Conservation (phyloP, 2,797 vertebrate genomes). For the Chiloscyllium punctatum region DNA sequence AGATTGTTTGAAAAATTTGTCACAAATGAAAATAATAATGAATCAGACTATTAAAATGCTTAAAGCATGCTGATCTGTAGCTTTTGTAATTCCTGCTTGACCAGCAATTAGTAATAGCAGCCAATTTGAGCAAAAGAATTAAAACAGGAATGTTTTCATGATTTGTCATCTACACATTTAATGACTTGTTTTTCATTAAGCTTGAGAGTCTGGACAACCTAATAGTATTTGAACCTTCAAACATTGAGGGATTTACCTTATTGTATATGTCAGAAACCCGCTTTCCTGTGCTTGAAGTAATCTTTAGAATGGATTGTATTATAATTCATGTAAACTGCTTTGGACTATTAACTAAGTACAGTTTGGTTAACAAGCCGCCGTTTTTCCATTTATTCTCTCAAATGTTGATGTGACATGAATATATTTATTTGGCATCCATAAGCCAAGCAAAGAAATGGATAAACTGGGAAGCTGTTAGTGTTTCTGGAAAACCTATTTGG, state of each 20-base stretch:
- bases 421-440: not conserved
- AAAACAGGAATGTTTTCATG: not conserved
- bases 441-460: not conserved
- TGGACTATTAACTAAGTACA: not conserved
- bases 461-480: not conserved
- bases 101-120: not conserved
- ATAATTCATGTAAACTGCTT: conserved; percentile 1
- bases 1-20: not conserved
- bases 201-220: not conserved
- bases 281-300: not conserved
- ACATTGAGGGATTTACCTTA: not conserved
- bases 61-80: not conserved
- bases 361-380: not conserved
- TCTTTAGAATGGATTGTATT: not conserved
- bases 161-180: conserved; percentile 9
- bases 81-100: not conserved
- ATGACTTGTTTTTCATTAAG: not conserved
- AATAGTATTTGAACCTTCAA: not conserved
- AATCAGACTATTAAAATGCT: not conserved
- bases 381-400: not conserved
- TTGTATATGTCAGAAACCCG: not conserved
- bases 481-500: conserved; percentile 7
- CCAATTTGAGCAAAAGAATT: not conserved
- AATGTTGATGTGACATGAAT: not conserved
- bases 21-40: not conserved